Evolutionary conservation across 2,113 vertebrate genomes (phyloP).

Genomic region (Bubo blakistoni): DNA sequence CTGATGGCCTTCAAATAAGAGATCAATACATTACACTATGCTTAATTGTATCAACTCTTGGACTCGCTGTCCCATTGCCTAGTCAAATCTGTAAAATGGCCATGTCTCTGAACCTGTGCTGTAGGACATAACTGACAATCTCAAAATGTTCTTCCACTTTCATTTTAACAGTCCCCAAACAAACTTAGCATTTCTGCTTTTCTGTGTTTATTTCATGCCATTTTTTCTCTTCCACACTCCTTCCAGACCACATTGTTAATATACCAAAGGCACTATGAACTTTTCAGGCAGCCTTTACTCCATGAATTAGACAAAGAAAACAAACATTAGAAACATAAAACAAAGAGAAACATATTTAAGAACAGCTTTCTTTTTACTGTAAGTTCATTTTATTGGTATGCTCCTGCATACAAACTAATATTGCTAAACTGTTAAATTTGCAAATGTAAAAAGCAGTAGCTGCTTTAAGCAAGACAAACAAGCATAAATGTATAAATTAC

Average conservation of each 20-base stretch:
- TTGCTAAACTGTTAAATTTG: not conserved
- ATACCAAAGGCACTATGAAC: not conserved
- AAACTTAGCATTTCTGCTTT: not conserved
- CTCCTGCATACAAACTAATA: not conserved
- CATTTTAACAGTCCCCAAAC: not conserved
- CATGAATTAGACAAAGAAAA: not conserved
- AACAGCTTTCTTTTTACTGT: not conserved
- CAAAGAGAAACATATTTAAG: not conserved
- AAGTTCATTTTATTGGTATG: not conserved
- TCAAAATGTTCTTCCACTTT: not conserved
- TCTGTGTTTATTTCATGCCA: not conserved
- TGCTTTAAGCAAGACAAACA: not conserved
- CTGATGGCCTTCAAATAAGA: not conserved
- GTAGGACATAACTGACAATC: not conserved
- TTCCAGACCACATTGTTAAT: not conserved
- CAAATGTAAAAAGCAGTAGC: not conserved
- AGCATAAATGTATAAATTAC: not conserved
- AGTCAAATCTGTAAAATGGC: not conserved
- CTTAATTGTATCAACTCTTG: not conserved
- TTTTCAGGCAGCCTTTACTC: not conserved
- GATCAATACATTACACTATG: not conserved
- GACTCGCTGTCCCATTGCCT: not conserved
- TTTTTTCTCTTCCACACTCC: not conserved
- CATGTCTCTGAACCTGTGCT: not conserved
- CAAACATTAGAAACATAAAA: not conserved